Evolutionary conservation across 2,797 vertebrate species (phyloP).

Genomic region (Acrossocheilus fasciatus): DNA sequence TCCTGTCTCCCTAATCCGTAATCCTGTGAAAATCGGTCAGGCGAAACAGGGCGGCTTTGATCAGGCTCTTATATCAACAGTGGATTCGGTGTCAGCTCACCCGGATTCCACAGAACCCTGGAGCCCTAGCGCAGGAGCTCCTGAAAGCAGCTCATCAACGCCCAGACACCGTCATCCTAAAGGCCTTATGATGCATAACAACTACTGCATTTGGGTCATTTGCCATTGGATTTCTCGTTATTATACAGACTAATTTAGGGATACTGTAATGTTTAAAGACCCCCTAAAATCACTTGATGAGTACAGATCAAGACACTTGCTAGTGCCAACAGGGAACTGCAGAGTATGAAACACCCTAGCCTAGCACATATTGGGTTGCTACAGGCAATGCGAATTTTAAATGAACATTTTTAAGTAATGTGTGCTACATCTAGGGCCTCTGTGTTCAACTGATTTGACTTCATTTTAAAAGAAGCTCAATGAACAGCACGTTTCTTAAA

Average conservation of each 20-base stretch:
- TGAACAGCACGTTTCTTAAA: too few species aligned
- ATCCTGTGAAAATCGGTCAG: constrained; percentile 84
- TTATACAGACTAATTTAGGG: background rate
- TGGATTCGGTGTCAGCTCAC: constrained; percentile 79
- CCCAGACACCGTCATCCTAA: background rate
- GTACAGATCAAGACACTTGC: background rate
- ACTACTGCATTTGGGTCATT: background rate
- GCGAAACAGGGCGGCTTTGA: constrained; percentile 84
- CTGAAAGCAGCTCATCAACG: constrained; percentile 21
- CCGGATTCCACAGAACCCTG: constrained; percentile 78
- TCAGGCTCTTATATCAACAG: constrained; percentile 80
- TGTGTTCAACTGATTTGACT: background rate
- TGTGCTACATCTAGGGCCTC: background rate
- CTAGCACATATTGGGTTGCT: background rate
- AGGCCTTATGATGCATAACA: constrained; percentile 2
- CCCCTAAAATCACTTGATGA: background rate
- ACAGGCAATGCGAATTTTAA: background rate
- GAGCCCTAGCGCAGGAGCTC: constrained; percentile 61
- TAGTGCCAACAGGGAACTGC: background rate
- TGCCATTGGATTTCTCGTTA: background rate
- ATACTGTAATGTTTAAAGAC: background rate
- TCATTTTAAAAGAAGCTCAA: background rate
- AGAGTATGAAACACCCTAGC: background rate
- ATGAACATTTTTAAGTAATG: too few species aligned
- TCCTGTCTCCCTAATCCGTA: constrained; percentile 84